Conservation (phyloP, 2,797 vertebrate species). For the Hyperoplus lanceolatus region DNA sequence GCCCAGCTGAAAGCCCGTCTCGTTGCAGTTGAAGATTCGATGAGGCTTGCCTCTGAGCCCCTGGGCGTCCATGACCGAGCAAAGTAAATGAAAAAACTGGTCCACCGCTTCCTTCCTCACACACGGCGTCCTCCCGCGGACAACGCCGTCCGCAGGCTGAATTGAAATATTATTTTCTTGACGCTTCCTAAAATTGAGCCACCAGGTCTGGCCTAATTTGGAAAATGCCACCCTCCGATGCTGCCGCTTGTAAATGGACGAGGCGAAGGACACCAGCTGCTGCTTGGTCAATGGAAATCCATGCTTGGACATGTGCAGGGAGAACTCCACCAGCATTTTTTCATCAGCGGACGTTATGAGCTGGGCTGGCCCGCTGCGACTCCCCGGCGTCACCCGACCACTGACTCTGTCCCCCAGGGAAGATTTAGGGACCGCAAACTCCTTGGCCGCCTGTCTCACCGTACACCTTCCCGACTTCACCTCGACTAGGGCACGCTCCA, state of each 20-base stretch:
- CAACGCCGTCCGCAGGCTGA: slow-evolving; percentile 73
- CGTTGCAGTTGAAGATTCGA: slow-evolving; percentile 77
- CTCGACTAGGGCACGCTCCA: slow-evolving; percentile 75
- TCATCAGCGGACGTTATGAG: slow-evolving; percentile 79
- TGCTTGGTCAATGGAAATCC: slow-evolving; percentile 82
- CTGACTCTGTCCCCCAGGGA: slow-evolving; percentile 81
- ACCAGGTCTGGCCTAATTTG: slow-evolving; percentile 82
- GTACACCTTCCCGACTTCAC: slow-evolving; percentile 78
- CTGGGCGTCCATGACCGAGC: slow-evolving; percentile 61
- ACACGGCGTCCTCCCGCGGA: slow-evolving; percentile 71
- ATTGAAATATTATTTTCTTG: slow-evolving; percentile 80
- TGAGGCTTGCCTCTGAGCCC: slow-evolving; percentile 69
- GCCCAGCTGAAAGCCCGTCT: slow-evolving; percentile 76
- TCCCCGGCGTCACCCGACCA: slow-evolving; percentile 77
- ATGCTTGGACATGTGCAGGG: slow-evolving; percentile 77
- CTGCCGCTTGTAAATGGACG: slow-evolving; percentile 80
- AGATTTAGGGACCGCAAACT: slow-evolving; percentile 81
- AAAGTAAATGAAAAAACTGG: slow-evolving; percentile 74
- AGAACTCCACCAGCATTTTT: slow-evolving; percentile 78
- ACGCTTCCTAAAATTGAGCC: slow-evolving; percentile 80
- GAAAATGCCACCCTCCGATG: slow-evolving; percentile 80
- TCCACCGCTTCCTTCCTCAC: slow-evolving; percentile 78
- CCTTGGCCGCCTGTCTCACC: slow-evolving; percentile 78
- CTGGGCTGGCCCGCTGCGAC: slow-evolving; percentile 79
- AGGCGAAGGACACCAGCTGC: slow-evolving; percentile 81